These are phyloP conservation scores for Mythimna albipuncta DNA, from an alignment of 2,888 invertebrate species.

Conservation along the genomic window DNA sequence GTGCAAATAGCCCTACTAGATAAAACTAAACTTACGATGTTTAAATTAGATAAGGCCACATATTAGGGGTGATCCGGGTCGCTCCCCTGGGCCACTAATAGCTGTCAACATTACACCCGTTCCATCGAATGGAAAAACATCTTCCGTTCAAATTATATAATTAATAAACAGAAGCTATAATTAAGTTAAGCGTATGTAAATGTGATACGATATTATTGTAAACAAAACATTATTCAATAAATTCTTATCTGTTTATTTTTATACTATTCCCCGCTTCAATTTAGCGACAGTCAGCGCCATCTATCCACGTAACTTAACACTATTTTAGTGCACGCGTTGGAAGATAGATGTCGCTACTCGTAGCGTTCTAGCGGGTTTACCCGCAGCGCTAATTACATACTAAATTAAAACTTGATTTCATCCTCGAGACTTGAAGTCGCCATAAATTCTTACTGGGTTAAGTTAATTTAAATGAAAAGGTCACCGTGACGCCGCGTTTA, in stretches of 20 bases:
- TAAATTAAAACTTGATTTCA: constrained; percentile 58
- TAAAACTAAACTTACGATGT: constrained; percentile 22
- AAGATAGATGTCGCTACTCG: constrained; percentile 66
- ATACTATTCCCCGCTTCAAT: neutral
- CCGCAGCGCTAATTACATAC: constrained; percentile 46
- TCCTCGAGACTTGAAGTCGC: constrained; percentile 51
- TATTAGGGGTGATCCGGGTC: constrained; percentile 4
- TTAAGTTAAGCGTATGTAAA: constrained; percentile 6
- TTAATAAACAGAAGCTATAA: neutral
- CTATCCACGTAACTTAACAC: constrained; percentile 42
- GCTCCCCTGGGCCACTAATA: constrained; percentile 22
- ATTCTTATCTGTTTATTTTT: neutral
- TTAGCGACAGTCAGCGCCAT: constrained; percentile 66
- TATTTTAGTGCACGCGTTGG: constrained; percentile 14
- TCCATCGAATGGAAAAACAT: constrained; percentile 1
- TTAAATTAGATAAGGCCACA: constrained; percentile 31
- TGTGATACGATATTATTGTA: constrained; percentile 6
- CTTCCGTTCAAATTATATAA: neutral
- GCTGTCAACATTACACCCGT: neutral
- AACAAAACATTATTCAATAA: constrained; percentile 10
- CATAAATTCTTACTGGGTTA: constrained; percentile 55
- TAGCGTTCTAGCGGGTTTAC: constrained; percentile 7
- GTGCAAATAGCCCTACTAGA: constrained; percentile 31
- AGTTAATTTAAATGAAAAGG: constrained; percentile 60
- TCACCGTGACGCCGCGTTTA: constrained; percentile 45